These are phyloP conservation scores for Engraulis encrasicolus DNA, from an alignment of 2,113 vertebrate genomes.

Conservation along the genomic window DNA sequence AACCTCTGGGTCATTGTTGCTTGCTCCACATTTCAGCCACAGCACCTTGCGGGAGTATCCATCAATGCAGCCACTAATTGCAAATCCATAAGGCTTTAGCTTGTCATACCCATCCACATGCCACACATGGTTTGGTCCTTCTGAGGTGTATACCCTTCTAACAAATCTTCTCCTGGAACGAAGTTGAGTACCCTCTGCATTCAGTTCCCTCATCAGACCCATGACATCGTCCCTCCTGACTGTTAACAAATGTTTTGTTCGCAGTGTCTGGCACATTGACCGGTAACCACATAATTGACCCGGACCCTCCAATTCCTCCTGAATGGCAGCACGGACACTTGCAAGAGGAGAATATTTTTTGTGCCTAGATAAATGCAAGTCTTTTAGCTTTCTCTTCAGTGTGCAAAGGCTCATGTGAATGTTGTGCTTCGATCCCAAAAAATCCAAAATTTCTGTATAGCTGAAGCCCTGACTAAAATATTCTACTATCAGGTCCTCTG, in stretches of 20 bases:
- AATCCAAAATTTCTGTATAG: not conserved
- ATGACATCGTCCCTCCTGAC: not conserved
- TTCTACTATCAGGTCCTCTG: not conserved
- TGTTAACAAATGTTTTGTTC: not conserved
- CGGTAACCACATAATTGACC: constrained; percentile 22
- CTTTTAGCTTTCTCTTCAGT: not conserved
- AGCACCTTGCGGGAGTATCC: too few species aligned
- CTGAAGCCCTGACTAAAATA: not conserved
- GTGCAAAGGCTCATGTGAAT: not conserved
- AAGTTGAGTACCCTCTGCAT: not conserved
- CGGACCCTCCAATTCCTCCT: constrained; percentile 23
- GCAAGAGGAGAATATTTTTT: not conserved
- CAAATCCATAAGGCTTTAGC: too few species aligned
- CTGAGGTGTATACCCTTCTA: not conserved
- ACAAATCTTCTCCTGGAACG: not conserved
- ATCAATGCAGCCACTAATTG: too few species aligned
- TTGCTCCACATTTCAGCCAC: too few species aligned
- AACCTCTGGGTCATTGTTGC: too few species aligned
- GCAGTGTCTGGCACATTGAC: constrained; percentile 26
- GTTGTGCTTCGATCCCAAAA: not conserved
- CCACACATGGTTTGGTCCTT: too few species aligned
- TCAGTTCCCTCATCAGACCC: not conserved
- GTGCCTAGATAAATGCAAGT: not conserved
- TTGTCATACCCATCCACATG: too few species aligned
- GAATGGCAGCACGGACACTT: not conserved